These are phyloP conservation scores for Drosophila arawakana DNA, from an alignment of 1,140 invertebrate genomes.

Conservation along the genomic window DNA sequence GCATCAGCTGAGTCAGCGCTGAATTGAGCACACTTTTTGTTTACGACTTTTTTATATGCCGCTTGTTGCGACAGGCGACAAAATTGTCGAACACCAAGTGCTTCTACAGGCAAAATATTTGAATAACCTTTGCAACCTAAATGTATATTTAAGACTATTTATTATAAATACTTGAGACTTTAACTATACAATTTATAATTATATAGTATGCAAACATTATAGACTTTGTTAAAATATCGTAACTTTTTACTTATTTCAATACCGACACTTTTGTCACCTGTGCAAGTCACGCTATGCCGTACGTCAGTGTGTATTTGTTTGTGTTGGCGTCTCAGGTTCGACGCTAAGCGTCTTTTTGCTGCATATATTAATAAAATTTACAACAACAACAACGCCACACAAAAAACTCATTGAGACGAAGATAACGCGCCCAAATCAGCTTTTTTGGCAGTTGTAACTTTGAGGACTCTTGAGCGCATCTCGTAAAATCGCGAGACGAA, in stretches of 20 bases:
- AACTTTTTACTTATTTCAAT: neutral
- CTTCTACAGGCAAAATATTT: neutral
- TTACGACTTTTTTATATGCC: conserved; percentile 44
- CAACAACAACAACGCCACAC: conserved; percentile 16
- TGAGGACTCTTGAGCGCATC: conserved; percentile 33
- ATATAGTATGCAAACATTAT: neutral
- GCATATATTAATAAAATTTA: conserved; percentile 72
- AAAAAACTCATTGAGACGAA: conserved; percentile 54
- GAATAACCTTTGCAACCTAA: neutral
- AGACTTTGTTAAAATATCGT: neutral
- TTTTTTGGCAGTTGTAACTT: conserved; percentile 22
- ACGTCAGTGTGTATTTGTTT: conserved; percentile 11
- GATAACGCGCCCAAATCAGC: conserved; percentile 42
- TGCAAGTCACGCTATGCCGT: neutral
- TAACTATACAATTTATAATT: neutral
- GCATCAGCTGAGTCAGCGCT: conserved; percentile 69
- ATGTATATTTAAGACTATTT: neutral
- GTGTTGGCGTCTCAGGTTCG: conserved; percentile 38
- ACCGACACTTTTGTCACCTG: conserved; percentile 48
- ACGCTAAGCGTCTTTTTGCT: conserved; percentile 26
- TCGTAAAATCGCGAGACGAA: conserved; percentile 53
- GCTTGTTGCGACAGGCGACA: conserved; percentile 51
- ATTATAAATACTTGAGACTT: too few relatives aligned
- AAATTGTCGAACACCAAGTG: conserved; percentile 20
- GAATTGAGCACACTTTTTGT: conserved; percentile 62